A percentile compares a stretch with the other conserved stretches of the same genome.
Conservation (phyloP, 1,140 invertebrate species). For the Drosophila varians region DNA sequence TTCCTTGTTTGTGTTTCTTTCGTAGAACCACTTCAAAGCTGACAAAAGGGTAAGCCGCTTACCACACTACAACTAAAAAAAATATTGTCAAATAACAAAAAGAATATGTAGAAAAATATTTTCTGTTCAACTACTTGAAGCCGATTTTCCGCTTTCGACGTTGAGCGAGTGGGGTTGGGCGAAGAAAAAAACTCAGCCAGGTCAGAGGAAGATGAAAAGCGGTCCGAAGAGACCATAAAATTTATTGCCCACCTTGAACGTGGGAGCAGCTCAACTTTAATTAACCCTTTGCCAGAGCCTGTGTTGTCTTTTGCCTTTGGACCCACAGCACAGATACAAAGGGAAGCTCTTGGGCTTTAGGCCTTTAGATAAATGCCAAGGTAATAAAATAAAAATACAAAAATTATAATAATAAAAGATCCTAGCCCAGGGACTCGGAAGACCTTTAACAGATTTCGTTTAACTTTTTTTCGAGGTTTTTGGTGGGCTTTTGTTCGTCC, state of each 20-base stretch:
- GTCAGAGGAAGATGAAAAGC: neutral
- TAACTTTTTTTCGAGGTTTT: slow-evolving; percentile 13
- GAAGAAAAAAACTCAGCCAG: neutral
- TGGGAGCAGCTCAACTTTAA: slow-evolving; percentile 50
- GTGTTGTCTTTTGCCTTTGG: neutral
- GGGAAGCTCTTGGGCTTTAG: slow-evolving; percentile 27
- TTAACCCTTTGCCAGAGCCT: slow-evolving; percentile 42
- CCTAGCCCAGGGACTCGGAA: slow-evolving; percentile 8
- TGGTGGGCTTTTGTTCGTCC: neutral
- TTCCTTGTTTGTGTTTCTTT: neutral
- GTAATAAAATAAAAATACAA: slow-evolving; percentile 9
- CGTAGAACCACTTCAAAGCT: slow-evolving; percentile 24
- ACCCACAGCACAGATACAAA: slow-evolving; percentile 12
- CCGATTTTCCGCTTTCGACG: slow-evolving; percentile 6
- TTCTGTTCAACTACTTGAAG: slow-evolving; percentile 17
- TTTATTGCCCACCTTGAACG: slow-evolving; percentile 51
- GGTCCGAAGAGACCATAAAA: slow-evolving; percentile 35
- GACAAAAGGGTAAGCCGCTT: slow-evolving; percentile 38
- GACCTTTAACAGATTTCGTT: slow-evolving; percentile 45
- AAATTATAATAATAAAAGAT: slow-evolving; percentile 7
- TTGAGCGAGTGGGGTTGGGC: neutral
- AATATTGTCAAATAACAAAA: slow-evolving; percentile 35
- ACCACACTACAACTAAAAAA: slow-evolving; percentile 36
- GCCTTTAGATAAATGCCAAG: slow-evolving; percentile 42
- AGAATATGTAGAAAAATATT: slow-evolving; percentile 29